phyloP scores from a whole-genome alignment of 2,888 invertebrate genomes.

The Stenolophus ochropezus region DNA sequence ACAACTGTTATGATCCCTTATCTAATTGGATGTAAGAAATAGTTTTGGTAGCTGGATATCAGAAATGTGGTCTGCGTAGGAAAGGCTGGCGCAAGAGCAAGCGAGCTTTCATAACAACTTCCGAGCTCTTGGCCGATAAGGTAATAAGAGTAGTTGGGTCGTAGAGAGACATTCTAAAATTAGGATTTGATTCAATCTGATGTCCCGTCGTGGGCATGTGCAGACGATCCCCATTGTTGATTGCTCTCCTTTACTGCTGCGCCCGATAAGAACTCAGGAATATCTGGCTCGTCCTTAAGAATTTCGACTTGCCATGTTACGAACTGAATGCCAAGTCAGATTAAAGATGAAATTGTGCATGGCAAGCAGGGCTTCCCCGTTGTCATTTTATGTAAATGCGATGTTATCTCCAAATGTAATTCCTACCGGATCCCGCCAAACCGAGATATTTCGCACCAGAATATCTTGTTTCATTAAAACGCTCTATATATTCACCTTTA shows the following conservation, averaged over 20 bases:
- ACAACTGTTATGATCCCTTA: too few relatives aligned
- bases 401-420: slow-evolving; percentile 48
- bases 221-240: slow-evolving; percentile 38
- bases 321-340: slow-evolving; percentile 26
- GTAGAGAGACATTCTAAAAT: slow-evolving; percentile 35
- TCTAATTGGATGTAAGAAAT: neutral
- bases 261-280: slow-evolving; percentile 44
- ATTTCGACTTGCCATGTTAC: slow-evolving; percentile 32
- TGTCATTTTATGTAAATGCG: slow-evolving; percentile 36
- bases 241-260: slow-evolving; percentile 18
- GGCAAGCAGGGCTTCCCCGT: slow-evolving; percentile 46
- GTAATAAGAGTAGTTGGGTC: slow-evolving; percentile 41
- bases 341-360: slow-evolving; percentile 54
- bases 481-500: slow-evolving; percentile 6
- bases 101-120: slow-evolving; percentile 18
- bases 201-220: slow-evolving; percentile 25
- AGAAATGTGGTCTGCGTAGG: slow-evolving; percentile 6
- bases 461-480: slow-evolving; percentile 35
- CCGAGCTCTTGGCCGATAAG: slow-evolving; percentile 7
- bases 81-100: neutral
- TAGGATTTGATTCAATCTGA: slow-evolving; percentile 41
- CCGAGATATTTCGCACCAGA: slow-evolving; percentile 4
- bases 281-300: slow-evolving; percentile 50
- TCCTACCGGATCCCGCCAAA: slow-evolving; percentile 26
- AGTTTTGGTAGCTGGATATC: neutral